A percentile compares a stretch with the other conserved stretches of the same genome.
Evolutionary conservation across 2,797 vertebrate genomes (phyloP).

Genomic region (Ctenopoma kingsleyae): DNA sequence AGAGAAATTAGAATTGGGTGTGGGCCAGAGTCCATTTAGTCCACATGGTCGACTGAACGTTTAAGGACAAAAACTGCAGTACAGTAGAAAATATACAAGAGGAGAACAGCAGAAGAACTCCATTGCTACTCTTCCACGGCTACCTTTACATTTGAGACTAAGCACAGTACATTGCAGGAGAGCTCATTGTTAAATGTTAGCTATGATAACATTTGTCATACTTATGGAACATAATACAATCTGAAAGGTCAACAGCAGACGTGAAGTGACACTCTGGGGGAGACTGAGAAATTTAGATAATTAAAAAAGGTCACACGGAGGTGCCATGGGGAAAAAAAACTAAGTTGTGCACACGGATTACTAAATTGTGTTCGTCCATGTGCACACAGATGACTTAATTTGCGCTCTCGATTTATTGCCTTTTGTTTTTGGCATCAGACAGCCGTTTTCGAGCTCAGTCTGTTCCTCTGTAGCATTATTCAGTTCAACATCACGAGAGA

Average conservation of each 20-base stretch:
- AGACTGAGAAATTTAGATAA: slow-evolving; percentile 11
- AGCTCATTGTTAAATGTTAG: slow-evolving; percentile 35
- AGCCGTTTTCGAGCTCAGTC: too few species aligned
- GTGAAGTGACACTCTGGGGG: neutral
- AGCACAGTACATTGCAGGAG: neutral
- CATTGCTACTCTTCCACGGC: slow-evolving; percentile 10
- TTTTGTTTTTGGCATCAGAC: too few species aligned
- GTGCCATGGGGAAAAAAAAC: neutral
- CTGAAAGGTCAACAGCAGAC: slow-evolving; percentile 16
- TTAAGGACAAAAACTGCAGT: slow-evolving; percentile 62
- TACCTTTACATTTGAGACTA: slow-evolving; percentile 28
- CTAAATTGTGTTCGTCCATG: too few species aligned
- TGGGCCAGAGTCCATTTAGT: slow-evolving; percentile 57
- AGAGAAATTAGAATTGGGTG: slow-evolving; percentile 62
- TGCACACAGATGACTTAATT: too few species aligned
- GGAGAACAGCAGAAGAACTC: slow-evolving; percentile 29
- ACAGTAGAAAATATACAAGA: slow-evolving; percentile 27
- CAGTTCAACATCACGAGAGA: too few species aligned
- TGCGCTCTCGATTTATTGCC: too few species aligned
- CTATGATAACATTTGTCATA: neutral
- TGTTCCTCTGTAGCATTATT: too few species aligned
- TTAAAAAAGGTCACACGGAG: neutral
- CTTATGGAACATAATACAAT: neutral
- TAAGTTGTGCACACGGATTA: neutral
- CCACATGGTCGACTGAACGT: slow-evolving; percentile 42